phyloP scores from a whole-genome alignment of 1,140 invertebrate genomes.

The Lasioglossum baleicum region DNA sequence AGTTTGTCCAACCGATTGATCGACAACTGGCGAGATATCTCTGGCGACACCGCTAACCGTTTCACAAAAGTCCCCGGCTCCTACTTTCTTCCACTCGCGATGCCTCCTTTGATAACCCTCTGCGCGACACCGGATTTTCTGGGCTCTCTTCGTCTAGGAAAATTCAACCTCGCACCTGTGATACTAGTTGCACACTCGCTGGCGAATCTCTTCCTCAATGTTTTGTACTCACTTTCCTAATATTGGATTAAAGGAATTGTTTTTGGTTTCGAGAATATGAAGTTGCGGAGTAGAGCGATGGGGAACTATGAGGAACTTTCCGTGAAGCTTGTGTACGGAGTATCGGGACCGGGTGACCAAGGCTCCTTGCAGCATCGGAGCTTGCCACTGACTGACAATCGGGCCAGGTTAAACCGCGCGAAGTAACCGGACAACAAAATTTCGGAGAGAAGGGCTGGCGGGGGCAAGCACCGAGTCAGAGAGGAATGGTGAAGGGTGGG shows the following conservation, averaged over 20 bases:
- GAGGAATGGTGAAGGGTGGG: constrained; percentile 27
- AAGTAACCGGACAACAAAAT: constrained; percentile 61
- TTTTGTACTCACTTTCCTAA: too few relatives aligned
- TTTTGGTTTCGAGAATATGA: too few relatives aligned
- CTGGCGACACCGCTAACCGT: not conserved
- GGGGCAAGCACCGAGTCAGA: constrained; percentile 22
- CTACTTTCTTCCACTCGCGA: not conserved
- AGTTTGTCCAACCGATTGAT: not conserved
- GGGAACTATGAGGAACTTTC: too few relatives aligned
- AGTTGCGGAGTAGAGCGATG: too few relatives aligned
- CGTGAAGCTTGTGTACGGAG: not conserved
- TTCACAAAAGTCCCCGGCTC: not conserved
- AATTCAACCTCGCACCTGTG: too few relatives aligned
- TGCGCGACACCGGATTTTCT: too few relatives aligned
- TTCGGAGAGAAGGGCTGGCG: constrained; percentile 24
- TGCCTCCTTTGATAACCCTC: not conserved
- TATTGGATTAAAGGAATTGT: too few relatives aligned
- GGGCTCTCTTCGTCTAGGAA: too few relatives aligned
- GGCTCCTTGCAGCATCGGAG: constrained; percentile 52
- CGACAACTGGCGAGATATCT: not conserved
- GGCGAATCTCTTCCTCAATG: too few relatives aligned
- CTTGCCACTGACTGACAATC: constrained; percentile 64
- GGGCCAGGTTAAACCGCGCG: constrained; percentile 62
- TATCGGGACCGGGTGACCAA: constrained; percentile 5
- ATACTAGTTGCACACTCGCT: too few relatives aligned